Percentiles rank a stretch among this genome's conserved stretches.
phyloP scores from a whole-genome alignment of 2,797 vertebrate species.

The Xyrichtys novacula region DNA sequence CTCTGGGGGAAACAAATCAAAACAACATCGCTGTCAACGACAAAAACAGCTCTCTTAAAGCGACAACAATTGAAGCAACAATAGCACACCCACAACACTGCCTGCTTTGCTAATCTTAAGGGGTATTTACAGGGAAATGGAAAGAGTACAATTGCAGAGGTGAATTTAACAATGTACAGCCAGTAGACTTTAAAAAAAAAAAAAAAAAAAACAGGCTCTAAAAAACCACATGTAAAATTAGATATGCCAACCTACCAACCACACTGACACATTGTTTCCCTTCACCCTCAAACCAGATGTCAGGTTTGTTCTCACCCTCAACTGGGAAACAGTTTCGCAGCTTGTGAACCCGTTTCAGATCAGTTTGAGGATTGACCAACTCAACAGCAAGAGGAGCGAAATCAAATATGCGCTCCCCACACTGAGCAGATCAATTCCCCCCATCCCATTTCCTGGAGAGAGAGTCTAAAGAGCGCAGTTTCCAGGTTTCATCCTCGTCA shows the following conservation, averaged over 20 bases:
- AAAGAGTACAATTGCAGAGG: neutral
- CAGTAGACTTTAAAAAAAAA: neutral
- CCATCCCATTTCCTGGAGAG: conserved; percentile 57
- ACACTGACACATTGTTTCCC: conserved; percentile 6
- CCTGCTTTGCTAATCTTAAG: conserved; percentile 42
- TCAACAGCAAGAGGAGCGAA: conserved; percentile 28
- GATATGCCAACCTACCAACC: neutral
- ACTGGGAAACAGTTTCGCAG: neutral
- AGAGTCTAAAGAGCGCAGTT: conserved; percentile 6
- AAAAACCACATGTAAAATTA: neutral
- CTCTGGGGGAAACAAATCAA: conserved; percentile 85
- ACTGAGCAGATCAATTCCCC: conserved; percentile 49
- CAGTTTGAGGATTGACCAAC: conserved; percentile 19
- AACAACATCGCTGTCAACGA: conserved; percentile 37
- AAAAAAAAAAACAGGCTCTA: too few species aligned
- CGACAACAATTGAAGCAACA: conserved; percentile 3
- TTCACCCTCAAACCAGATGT: conserved; percentile 5
- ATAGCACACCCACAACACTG: conserved; percentile 23
- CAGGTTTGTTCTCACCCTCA: neutral
- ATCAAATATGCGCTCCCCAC: conserved; percentile 37
- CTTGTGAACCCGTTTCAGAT: conserved; percentile 14
- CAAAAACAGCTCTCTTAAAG: neutral
- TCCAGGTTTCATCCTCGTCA: conserved; percentile 47
- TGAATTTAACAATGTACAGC: neutral
- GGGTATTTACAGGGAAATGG: neutral